Percentiles rank a stretch among this genome's conserved stretches.
Evolutionary conservation across 2,888 invertebrate species (phyloP).

Genomic region (Drosophila kanekoi): DNA sequence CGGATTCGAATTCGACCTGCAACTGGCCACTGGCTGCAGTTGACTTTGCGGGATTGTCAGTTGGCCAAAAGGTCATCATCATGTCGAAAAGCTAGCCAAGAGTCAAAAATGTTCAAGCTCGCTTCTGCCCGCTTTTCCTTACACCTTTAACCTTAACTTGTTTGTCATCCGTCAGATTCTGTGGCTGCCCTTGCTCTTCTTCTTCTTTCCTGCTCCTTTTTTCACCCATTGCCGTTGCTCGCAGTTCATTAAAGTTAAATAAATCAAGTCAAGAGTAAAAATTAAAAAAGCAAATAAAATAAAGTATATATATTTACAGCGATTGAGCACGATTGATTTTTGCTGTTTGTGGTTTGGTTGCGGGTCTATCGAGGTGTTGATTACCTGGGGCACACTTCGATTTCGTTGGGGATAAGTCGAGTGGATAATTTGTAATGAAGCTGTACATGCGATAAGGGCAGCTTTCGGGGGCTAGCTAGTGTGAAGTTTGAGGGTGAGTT

Average conservation of each 20-base stretch:
- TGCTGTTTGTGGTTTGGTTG: constrained; percentile 35
- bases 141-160: constrained; percentile 60
- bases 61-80: constrained; percentile 41
- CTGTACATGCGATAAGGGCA: constrained; percentile 14
- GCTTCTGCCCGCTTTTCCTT: constrained; percentile 21
- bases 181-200: constrained; percentile 29
- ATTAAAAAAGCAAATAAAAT: constrained; percentile 17
- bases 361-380: constrained; percentile 59
- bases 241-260: constrained; percentile 76
- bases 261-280: constrained; percentile 63
- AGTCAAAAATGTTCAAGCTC: constrained; percentile 27
- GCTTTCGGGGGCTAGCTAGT: neutral
- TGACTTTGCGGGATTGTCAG: constrained; percentile 33
- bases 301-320: constrained; percentile 21
- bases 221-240: constrained; percentile 12
- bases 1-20: constrained; percentile 19
- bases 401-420: constrained; percentile 38
- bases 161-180: constrained; percentile 57
- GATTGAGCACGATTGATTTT: constrained; percentile 54
- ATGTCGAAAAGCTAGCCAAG: constrained; percentile 29
- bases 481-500: neutral
- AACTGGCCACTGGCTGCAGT: constrained; percentile 21
- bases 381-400: constrained; percentile 44
- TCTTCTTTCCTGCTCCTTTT: constrained; percentile 10
- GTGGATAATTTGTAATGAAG: constrained; percentile 49